Evolutionary conservation across 1,140 invertebrate genomes (phyloP).

Genomic region (Phenacoccus solenopsis): DNA sequence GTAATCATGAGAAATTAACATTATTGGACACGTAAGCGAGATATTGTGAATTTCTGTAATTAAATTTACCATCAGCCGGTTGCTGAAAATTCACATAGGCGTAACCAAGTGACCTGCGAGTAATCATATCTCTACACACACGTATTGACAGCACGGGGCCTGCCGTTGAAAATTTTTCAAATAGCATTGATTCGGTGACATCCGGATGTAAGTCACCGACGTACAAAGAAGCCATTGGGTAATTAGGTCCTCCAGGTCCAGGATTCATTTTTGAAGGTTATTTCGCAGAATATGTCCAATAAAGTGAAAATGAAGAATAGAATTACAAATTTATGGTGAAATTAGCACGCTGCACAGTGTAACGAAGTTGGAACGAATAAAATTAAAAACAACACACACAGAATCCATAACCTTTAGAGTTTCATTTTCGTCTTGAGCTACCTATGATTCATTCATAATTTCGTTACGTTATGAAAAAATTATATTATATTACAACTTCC

Average conservation of each 20-base stretch:
- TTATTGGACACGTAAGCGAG: no score
- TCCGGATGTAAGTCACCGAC: conserved; percentile 97
- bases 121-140: conserved; percentile 96
- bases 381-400: no score
- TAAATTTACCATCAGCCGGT: conserved; percentile 82
- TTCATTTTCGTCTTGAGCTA: conserved; percentile 90
- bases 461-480: neutral
- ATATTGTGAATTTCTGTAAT: no score
- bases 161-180: conserved; percentile 97
- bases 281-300: no score
- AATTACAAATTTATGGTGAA: no score
- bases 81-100: conserved; percentile 99
- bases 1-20: no score
- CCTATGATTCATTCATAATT: conserved; percentile 24
- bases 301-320: no score
- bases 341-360: no score
- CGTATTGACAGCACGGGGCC: conserved; percentile 97
- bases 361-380: no score
- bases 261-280: conserved; percentile 65
- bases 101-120: conserved; percentile 92
- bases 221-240: conserved; percentile 95
- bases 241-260: conserved; percentile 58
- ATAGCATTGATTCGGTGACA: conserved; percentile 97
- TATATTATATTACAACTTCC: neutral
- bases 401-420: conserved; percentile 97